These are phyloP conservation scores for Magallana angulata DNA, from an alignment of 1,140 invertebrate genomes.

Conservation along the genomic window DNA sequence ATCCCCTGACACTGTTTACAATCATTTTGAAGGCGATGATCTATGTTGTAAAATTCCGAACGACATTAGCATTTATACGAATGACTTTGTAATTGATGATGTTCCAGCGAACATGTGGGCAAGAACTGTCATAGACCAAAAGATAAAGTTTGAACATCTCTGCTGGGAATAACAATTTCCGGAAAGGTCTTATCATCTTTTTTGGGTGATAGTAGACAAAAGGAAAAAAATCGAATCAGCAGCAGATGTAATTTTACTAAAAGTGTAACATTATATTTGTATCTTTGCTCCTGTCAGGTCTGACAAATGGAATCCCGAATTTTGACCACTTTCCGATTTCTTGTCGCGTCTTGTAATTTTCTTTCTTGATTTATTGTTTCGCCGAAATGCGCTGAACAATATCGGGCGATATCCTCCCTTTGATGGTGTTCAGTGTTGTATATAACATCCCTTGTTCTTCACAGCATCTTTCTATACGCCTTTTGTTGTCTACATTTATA, in stretches of 20 bases:
- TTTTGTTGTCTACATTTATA: neutral
- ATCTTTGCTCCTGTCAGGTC: neutral
- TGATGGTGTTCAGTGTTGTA: neutral
- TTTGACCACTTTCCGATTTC: slow-evolving; percentile 33
- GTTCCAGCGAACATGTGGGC: neutral
- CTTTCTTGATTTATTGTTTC: neutral
- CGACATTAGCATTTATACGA: too few species aligned
- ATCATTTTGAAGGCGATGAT: too few species aligned
- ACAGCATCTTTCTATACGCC: neutral
- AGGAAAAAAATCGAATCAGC: slow-evolving; percentile 21
- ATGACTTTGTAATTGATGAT: too few species aligned
- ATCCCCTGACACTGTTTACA: too few species aligned
- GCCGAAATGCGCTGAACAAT: neutral
- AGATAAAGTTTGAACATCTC: neutral
- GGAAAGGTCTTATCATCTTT: neutral
- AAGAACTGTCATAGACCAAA: neutral
- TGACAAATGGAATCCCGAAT: slow-evolving; percentile 17
- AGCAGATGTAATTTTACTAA: slow-evolving; percentile 30
- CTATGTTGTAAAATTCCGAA: too few species aligned
- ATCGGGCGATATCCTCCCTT: neutral
- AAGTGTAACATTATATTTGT: slow-evolving; percentile 34
- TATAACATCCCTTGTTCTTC: slow-evolving; percentile 17
- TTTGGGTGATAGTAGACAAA: slow-evolving; percentile 15
- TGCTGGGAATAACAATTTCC: neutral
- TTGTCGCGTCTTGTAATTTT: slow-evolving; percentile 30